Percentiles rank a stretch among this genome's conserved stretches.
Evolutionary conservation across 2,113 vertebrate species (phyloP).

Genomic region (Anguilla rostrata): DNA sequence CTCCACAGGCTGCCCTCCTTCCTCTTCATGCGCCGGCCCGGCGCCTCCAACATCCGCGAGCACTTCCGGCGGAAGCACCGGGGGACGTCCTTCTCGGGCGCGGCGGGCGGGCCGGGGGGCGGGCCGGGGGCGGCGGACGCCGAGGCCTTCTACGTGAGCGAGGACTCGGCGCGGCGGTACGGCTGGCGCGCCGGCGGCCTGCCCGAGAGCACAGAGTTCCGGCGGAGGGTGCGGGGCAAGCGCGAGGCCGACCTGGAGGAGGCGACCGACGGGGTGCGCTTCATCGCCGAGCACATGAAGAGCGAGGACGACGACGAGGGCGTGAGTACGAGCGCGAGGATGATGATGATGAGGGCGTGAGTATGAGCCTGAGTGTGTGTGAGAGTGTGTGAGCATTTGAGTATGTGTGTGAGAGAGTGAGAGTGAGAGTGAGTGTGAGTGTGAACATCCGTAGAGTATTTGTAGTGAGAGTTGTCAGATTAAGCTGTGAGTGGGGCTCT

Average conservation of each 20-base stretch:
- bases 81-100: constrained; percentile 40
- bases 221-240: constrained; percentile 48
- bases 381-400: too few species aligned
- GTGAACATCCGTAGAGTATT: too few species aligned
- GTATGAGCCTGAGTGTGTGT: too few species aligned
- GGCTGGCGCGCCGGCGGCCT: constrained; percentile 61
- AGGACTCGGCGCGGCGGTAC: constrained; percentile 56
- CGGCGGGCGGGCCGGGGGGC: constrained; percentile 41
- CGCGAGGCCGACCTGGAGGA: constrained; percentile 67
- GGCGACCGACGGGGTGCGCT: constrained; percentile 72
- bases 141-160: constrained; percentile 58
- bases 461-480: too few species aligned
- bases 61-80: constrained; percentile 54
- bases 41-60: constrained; percentile 55
- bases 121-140: constrained; percentile 42
- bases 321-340: constrained; percentile 54
- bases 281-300: constrained; percentile 75
- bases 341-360: not conserved
- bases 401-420: not conserved
- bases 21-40: constrained; percentile 73
- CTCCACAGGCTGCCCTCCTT: constrained; percentile 65
- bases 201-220: constrained; percentile 59
- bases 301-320: constrained; percentile 73
- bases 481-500: too few species aligned
- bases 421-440: too few species aligned